A percentile compares a stretch with the other conserved stretches of the same genome.
Conservation (phyloP, 2,888 invertebrate species). For the Melanostoma scalare region DNA sequence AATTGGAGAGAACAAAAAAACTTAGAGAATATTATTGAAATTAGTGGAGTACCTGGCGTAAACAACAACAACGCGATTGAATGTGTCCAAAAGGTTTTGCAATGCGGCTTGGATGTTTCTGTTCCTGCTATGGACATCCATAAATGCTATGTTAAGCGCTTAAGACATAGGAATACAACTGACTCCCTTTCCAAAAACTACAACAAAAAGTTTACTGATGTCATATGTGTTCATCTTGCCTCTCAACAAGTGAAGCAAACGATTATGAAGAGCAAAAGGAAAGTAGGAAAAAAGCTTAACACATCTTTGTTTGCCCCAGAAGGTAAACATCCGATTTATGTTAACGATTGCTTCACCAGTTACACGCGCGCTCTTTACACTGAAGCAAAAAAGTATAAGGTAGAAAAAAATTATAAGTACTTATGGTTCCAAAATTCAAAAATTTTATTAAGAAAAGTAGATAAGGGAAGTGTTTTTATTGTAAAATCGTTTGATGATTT, state of each 20-base stretch:
- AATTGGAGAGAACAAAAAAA: conserved; percentile 8
- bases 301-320: not conserved
- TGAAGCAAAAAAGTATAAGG: not conserved
- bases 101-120: not conserved
- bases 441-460: no score
- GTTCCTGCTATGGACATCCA: not conserved
- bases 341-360: not conserved
- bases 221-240: not conserved
- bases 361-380: not conserved
- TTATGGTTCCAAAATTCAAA: not conserved
- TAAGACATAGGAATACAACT: not conserved
- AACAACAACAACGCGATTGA: conserved; percentile 12
- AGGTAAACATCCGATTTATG: no score
- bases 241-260: not conserved
- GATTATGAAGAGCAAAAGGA: not conserved
- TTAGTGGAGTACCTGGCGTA: not conserved
- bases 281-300: not conserved
- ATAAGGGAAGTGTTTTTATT: no score
- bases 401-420: not conserved
- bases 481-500: no score
- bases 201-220: not conserved
- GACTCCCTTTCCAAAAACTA: not conserved
- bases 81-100: conserved; percentile 1
- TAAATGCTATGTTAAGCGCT: not conserved
- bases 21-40: conserved; percentile 10